These are phyloP conservation scores for Spilogale gracilis DNA, from an alignment of 2,113 vertebrate species.

Conservation along the genomic window DNA sequence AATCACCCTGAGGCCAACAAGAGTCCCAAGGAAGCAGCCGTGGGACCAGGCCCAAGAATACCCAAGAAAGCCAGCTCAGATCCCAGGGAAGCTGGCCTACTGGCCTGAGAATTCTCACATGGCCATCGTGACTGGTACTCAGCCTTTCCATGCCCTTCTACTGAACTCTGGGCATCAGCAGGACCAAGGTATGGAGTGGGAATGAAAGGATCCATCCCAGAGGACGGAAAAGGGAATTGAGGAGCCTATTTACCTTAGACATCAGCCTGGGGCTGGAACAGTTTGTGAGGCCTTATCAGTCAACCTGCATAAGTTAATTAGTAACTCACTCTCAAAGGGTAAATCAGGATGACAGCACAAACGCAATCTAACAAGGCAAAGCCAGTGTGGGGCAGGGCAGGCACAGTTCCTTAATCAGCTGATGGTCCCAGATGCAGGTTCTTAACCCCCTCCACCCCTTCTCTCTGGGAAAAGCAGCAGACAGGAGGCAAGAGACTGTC, in stretches of 20 bases:
- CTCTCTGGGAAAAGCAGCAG: conserved; percentile 63
- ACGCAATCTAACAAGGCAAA: conserved; percentile 82
- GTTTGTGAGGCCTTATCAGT: conserved; percentile 39
- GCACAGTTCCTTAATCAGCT: background rate
- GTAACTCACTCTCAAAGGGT: conserved; percentile 76
- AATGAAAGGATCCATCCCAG: conserved; percentile 64
- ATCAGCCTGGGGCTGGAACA: conserved; percentile 5
- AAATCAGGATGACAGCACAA: conserved; percentile 68
- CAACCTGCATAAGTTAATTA: conserved; percentile 71
- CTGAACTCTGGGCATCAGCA: conserved; percentile 11
- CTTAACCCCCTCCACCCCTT: background rate
- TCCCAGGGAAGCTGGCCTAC: conserved; percentile 27
- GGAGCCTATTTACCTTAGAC: conserved; percentile 32
- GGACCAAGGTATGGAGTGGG: conserved; percentile 34
- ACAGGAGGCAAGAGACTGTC: conserved; percentile 51
- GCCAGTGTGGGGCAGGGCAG: conserved; percentile 53
- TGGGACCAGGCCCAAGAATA: conserved; percentile 43
- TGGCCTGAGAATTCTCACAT: conserved; percentile 12
- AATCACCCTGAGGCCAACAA: conserved; percentile 65
- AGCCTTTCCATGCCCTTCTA: background rate
- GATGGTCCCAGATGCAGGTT: background rate
- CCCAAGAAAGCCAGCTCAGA: conserved; percentile 35
- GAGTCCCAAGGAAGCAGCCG: conserved; percentile 68
- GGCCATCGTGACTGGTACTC: background rate
- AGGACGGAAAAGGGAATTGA: conserved; percentile 45